Percentiles rank a stretch among this genome's conserved stretches.
phyloP scores from a whole-genome alignment of 2,888 invertebrate genomes.

The Ichneumon xanthorius region DNA sequence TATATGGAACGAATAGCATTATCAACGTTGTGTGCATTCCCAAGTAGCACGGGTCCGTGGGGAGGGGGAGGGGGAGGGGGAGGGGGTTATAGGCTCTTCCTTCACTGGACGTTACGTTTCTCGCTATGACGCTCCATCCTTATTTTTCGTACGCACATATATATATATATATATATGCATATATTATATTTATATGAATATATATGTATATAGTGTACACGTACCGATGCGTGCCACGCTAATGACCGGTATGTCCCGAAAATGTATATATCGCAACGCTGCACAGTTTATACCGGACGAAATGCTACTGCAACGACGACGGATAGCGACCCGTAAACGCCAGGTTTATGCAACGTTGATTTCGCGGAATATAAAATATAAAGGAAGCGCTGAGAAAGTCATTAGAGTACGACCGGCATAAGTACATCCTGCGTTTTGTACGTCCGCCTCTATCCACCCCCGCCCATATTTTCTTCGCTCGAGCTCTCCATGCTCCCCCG shows the following conservation, averaged over 20 bases:
- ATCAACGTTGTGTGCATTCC: conserved; percentile 46
- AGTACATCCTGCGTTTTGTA: conserved; percentile 70
- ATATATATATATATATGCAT: not conserved
- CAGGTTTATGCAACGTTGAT: conserved; percentile 62
- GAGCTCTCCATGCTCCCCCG: conserved; percentile 10
- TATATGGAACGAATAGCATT: conserved; percentile 60
- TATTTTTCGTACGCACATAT: conserved; percentile 13
- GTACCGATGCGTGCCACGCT: not conserved
- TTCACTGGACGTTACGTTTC: conserved; percentile 47
- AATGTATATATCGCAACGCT: not conserved
- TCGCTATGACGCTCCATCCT: conserved; percentile 24
- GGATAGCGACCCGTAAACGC: conserved; percentile 54
- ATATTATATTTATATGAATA: not conserved
- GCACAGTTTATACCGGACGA: not conserved
- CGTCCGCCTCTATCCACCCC: conserved; percentile 66
- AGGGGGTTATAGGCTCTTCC: conserved; percentile 16
- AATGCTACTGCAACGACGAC: conserved; percentile 36
- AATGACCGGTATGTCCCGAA: conserved; percentile 3
- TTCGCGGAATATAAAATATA: conserved; percentile 64
- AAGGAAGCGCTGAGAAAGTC: conserved; percentile 70
- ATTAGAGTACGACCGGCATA: conserved; percentile 69
- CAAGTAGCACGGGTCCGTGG: not conserved
- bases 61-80: not conserved
- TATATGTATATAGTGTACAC: not conserved
- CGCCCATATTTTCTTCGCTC: conserved; percentile 49